Evolutionary conservation across 2,113 vertebrate genomes (phyloP), one percentile per base, ranked within the genome.

Genomic region (Laticauda laticaudata): DNA sequence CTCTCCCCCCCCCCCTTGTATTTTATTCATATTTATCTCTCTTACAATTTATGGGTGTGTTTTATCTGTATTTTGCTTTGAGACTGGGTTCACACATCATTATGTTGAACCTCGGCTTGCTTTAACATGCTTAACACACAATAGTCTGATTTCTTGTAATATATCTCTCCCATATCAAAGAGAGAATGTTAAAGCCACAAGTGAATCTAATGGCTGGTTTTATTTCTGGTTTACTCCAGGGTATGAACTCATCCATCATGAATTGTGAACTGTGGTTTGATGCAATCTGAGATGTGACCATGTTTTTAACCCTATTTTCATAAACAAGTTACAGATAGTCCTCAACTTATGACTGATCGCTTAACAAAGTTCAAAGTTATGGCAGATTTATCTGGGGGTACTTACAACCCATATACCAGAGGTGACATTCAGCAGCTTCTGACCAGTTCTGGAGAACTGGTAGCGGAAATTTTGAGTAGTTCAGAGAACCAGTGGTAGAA

Each of bases 1-100:
- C n/a, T 20, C 6, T 0, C 0, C 15, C 6, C 34, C 18, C 0
- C 48, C 6, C 48, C 48, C 6, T 48, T 39, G 15, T 9, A 21
- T 39, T 81, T 81, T 81, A 81, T 81, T 81, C 18, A 43, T 39
- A 81, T 81, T 39, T 20, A 81, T 9, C 34, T 12, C 75, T 81
- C 18, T 39, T 20, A 43, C 34, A 43, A 39, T 81, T 81, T 39
- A 81, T 39, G 34, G 34, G 18, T 81, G 69, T 81, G 34, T 81
- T 81, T 81, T 81, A 39, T 39, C 21, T 21, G 15, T 9, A 81
- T 39, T 21, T 81, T 81, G 75, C 34, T 21, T 81, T 81, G 34
- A 81, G 5, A 81, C 15, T 81, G n/a, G n/a, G 6, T 81, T 81
- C 69, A 39, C 69, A 81, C 34, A 81, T 81, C 34, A 81, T 81